Conservation (phyloP, 1,140 invertebrate genomes). For the Eumaeus atala region DNA sequence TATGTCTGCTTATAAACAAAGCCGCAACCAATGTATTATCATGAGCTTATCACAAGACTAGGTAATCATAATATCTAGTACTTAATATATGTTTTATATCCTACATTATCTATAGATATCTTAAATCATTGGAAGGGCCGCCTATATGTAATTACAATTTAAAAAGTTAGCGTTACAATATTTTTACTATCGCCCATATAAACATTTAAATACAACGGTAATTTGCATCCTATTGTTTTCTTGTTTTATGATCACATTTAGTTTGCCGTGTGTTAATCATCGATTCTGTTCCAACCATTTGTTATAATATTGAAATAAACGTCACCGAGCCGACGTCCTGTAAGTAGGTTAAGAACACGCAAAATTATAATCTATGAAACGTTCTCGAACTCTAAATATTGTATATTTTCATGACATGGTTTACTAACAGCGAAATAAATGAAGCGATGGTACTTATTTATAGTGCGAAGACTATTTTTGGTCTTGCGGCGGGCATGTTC, state of each 20-base stretch:
- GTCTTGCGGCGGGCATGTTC: too few relatives aligned
- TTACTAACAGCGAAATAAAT: not conserved
- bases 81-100: too few relatives aligned
- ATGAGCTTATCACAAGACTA: too few relatives aligned
- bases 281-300: not conserved
- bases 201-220: not conserved
- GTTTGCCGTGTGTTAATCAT: not conserved
- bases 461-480: not conserved
- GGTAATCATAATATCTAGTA: too few relatives aligned
- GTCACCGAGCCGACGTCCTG: not conserved
- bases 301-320: not conserved
- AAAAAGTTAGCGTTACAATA: too few relatives aligned
- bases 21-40: too few relatives aligned
- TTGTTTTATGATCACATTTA: not conserved
- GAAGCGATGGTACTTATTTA: not conserved
- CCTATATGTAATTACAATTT: too few relatives aligned
- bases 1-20: too few relatives aligned
- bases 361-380: not conserved
- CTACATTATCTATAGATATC: too few relatives aligned
- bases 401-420: not conserved
- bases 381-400: not conserved
- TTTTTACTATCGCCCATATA: not conserved
- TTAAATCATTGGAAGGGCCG: too few relatives aligned
- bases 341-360: slow-evolving; percentile 7
- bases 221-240: not conserved